Conservation (phyloP, 2,888 invertebrate genomes). For the Zygothrica quintamaculata region DNA sequence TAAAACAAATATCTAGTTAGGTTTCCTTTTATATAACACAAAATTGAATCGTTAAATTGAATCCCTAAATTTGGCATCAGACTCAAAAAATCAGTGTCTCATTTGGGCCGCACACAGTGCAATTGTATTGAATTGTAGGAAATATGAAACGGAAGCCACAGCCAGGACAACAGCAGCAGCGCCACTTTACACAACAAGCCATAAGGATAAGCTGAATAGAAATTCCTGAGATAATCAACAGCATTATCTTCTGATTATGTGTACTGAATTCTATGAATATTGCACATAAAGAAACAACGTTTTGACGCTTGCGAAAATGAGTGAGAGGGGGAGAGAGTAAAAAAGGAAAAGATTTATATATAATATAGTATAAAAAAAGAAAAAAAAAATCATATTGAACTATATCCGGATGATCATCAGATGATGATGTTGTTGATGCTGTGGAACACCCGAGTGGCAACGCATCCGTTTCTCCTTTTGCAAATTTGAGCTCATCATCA, state of each 20-base stretch:
- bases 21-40: slow-evolving; percentile 23
- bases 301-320: slow-evolving; percentile 44
- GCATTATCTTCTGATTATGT: slow-evolving; percentile 74
- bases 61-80: no score
- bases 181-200: slow-evolving; percentile 57
- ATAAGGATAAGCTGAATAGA: slow-evolving; percentile 48
- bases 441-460: slow-evolving; percentile 71
- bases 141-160: slow-evolving; percentile 70
- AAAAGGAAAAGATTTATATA: not conserved
- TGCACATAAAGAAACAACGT: slow-evolving; percentile 60
- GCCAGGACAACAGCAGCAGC: slow-evolving; percentile 56
- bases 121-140: slow-evolving; percentile 28
- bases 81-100: slow-evolving; percentile 47
- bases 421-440: slow-evolving; percentile 49
- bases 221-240: slow-evolving; percentile 73
- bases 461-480: slow-evolving; percentile 71
- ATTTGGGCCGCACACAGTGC: slow-evolving; percentile 61
- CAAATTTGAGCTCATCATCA: slow-evolving; percentile 63
- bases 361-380: not conserved
- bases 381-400: slow-evolving; percentile 58
- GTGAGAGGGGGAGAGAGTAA: no score
- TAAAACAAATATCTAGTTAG: slow-evolving; percentile 32
- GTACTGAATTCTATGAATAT: slow-evolving; percentile 73
- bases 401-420: slow-evolving; percentile 76
- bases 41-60: no score